Percentiles rank a stretch among this genome's conserved stretches.
Evolutionary conservation across 2,113 vertebrate genomes (phyloP).

Genomic region (Struthio camelus): DNA sequence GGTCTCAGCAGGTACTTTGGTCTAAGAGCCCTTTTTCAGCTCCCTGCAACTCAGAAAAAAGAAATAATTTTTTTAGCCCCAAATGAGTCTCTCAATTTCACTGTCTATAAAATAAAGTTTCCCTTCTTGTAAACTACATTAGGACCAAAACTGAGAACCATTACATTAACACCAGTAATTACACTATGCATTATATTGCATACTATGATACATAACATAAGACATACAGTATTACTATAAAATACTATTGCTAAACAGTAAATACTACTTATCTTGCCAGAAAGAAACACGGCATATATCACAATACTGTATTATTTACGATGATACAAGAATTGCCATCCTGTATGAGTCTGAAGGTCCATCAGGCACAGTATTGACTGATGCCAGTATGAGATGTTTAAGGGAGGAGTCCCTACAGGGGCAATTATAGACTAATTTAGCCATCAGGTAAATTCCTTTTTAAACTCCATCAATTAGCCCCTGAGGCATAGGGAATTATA

Average conservation of each 20-base stretch:
- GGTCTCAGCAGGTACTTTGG: neutral
- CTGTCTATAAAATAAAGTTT: neutral
- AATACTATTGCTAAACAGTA: neutral
- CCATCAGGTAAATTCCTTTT: constrained; percentile 50
- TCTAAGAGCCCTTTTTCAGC: neutral
- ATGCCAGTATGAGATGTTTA: constrained; percentile 32
- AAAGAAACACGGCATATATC: neutral
- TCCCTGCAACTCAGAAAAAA: neutral
- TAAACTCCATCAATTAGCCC: constrained; percentile 50
- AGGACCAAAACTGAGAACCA: neutral
- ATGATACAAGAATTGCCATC: neutral
- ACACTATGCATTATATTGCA: neutral
- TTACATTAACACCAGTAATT: neutral
- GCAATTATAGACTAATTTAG: constrained; percentile 54
- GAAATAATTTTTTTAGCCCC: neutral
- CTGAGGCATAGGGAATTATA: constrained; percentile 24
- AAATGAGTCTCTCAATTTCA: neutral
- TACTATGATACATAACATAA: neutral
- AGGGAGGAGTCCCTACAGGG: constrained; percentile 32
- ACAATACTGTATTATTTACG: neutral
- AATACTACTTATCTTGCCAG: neutral
- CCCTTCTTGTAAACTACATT: neutral
- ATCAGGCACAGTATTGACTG: constrained; percentile 24
- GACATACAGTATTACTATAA: neutral
- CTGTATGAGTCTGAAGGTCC: constrained; percentile 23